Evolutionary conservation across 2,888 invertebrate species (phyloP).

Genomic region (Spilarctia lutea): DNA sequence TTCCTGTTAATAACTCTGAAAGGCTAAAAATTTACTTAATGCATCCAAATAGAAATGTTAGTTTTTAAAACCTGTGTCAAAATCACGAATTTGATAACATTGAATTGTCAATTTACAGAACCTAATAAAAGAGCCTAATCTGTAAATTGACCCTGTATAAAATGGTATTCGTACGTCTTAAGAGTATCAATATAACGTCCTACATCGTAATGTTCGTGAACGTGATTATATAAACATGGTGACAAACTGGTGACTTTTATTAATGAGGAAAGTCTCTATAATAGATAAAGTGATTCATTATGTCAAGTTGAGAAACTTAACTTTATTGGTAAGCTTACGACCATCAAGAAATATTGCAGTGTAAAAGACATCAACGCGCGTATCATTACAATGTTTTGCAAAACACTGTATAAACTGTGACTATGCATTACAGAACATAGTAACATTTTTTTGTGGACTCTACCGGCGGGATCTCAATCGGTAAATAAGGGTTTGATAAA

Average conservation of each 20-base stretch:
- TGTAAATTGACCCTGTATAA: conserved; percentile 28
- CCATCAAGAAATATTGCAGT: conserved; percentile 34
- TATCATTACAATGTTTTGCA: neutral
- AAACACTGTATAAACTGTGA: neutral
- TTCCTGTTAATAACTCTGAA: too few species aligned
- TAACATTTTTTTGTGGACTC: neutral
- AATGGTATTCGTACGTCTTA: conserved; percentile 24
- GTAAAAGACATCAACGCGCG: conserved; percentile 67
- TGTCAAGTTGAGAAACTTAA: conserved; percentile 32
- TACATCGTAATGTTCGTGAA: conserved; percentile 35
- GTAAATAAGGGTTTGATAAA: neutral
- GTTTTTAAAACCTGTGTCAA: neutral
- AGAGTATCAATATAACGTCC: conserved; percentile 9
- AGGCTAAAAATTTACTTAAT: too few species aligned
- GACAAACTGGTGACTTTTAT: conserved; percentile 43
- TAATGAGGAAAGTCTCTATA: conserved; percentile 39
- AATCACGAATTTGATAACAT: conserved; percentile 3
- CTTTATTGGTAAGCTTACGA: conserved; percentile 22
- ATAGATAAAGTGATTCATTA: conserved; percentile 40
- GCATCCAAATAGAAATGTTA: too few species aligned
- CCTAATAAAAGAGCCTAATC: conserved; percentile 23
- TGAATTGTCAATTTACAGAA: conserved; percentile 27
- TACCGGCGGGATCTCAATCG: neutral
- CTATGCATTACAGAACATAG: neutral
- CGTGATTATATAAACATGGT: conserved; percentile 3